Conservation (phyloP, 1,140 invertebrate genomes). For the Steinernema khuongi region DNA sequence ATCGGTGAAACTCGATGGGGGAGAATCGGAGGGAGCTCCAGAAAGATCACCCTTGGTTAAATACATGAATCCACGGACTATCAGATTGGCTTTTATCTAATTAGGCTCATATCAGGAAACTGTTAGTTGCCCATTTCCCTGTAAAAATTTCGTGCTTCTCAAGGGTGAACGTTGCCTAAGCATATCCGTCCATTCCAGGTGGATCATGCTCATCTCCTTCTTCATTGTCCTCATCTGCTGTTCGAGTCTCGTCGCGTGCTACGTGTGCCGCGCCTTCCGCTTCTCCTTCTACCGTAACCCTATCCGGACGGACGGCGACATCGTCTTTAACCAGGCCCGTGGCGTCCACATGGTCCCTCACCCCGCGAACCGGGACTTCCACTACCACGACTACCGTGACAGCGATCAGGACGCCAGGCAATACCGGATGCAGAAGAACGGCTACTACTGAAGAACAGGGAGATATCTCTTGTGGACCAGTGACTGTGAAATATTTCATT, state of each 20-base stretch:
- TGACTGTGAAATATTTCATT: neutral
- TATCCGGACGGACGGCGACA: neutral
- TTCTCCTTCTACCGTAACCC: slow-evolving; percentile 10
- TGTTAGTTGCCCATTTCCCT: no score
- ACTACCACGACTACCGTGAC: neutral
- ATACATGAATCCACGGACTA: no score
- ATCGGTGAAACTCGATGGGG: no score
- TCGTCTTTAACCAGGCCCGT: neutral
- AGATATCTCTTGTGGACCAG: neutral
- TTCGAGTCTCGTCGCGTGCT: slow-evolving; percentile 1
- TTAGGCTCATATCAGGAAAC: no score
- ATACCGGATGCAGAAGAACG: neutral
- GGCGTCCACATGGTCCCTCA: neutral
- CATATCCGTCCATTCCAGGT: no score
- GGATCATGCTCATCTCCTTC: neutral
- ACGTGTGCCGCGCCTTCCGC: neutral
- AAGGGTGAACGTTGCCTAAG: no score
- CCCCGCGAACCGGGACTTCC: neutral
- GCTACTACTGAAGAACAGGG: neutral
- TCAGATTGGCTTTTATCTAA: no score
- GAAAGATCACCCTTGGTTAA: no score
- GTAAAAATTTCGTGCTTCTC: no score
- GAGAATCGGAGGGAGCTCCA: no score
- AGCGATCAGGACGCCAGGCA: neutral
- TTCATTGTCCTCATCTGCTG: slow-evolving; percentile 7